These are phyloP conservation scores for Drosophila parthenogenetica DNA, from an alignment of 2,888 invertebrate genomes.

Conservation along the genomic window DNA sequence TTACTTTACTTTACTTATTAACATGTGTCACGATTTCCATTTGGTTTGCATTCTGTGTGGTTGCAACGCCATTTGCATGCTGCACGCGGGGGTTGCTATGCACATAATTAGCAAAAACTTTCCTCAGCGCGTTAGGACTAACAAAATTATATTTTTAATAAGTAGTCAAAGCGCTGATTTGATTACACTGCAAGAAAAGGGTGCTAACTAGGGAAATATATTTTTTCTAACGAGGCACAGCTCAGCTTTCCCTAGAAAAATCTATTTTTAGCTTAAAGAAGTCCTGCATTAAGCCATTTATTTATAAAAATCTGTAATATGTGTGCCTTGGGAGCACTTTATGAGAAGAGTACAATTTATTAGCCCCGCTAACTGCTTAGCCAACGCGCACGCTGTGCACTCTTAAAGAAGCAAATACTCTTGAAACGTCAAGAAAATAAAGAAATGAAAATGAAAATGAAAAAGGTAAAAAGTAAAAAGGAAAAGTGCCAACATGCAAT, in stretches of 20 bases:
- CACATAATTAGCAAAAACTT: neutral
- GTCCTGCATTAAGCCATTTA: neutral
- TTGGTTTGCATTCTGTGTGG: no score
- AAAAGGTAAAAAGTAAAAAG: slow-evolving; percentile 4
- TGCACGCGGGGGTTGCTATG: neutral
- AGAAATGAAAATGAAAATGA: neutral
- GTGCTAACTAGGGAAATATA: neutral
- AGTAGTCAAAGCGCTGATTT: neutral
- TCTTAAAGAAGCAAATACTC: neutral
- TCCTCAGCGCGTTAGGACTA: neutral
- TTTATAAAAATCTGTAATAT: neutral
- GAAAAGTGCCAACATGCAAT: slow-evolving; percentile 63
- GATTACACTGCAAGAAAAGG: no score
- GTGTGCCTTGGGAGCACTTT: neutral
- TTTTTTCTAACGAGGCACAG: neutral
- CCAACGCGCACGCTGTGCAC: neutral
- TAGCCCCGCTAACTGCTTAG: slow-evolving; percentile 4
- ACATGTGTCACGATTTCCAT: slow-evolving; percentile 1
- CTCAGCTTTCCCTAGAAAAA: neutral
- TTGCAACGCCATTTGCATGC: neutral
- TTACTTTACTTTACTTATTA: neutral
- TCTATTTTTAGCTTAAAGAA: neutral
- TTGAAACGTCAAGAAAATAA: neutral
- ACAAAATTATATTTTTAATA: neutral
- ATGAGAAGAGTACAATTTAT: slow-evolving; percentile 3